These are phyloP conservation scores for Notothenia coriiceps DNA, from an alignment of 2,113 vertebrate species.

Conservation along the genomic window DNA sequence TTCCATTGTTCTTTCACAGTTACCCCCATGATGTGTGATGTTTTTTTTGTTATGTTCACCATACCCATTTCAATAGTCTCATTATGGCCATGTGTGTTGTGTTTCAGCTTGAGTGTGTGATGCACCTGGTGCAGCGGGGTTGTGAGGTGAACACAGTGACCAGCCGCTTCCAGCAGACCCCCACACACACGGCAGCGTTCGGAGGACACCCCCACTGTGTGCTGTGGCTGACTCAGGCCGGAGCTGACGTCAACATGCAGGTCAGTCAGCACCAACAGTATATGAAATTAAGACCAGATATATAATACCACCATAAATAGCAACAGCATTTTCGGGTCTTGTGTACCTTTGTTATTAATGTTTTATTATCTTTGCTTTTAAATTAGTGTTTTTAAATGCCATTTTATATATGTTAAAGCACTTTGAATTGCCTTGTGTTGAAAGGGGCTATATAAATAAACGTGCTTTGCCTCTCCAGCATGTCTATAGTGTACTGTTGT, in stretches of 20 bases:
- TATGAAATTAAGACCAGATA: no score
- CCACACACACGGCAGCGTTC: conserved; percentile 93
- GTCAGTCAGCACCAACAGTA: conserved; percentile 72
- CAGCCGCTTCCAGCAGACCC: conserved; percentile 93
- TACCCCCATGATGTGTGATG: neutral
- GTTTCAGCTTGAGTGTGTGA: conserved; percentile 92
- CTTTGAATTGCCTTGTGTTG: no score
- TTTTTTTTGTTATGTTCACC: neutral
- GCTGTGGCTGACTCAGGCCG: conserved; percentile 93
- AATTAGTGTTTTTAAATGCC: no score
- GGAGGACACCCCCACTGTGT: conserved; percentile 95
- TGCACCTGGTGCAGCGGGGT: conserved; percentile 91
- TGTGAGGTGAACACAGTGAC: conserved; percentile 91
- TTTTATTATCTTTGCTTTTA: no score
- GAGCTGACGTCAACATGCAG: conserved; percentile 94
- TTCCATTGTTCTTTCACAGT: neutral
- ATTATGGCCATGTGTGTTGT: neutral
- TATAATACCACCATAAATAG: no score
- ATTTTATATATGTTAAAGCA: no score
- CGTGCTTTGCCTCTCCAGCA: no score
- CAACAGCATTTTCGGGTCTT: no score
- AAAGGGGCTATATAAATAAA: no score
- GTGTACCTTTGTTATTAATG: no score
- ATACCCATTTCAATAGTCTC: neutral
- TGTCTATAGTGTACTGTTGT: no score